phyloP scores from a whole-genome alignment of 2,888 invertebrate species.

The Tipula confusa region DNA sequence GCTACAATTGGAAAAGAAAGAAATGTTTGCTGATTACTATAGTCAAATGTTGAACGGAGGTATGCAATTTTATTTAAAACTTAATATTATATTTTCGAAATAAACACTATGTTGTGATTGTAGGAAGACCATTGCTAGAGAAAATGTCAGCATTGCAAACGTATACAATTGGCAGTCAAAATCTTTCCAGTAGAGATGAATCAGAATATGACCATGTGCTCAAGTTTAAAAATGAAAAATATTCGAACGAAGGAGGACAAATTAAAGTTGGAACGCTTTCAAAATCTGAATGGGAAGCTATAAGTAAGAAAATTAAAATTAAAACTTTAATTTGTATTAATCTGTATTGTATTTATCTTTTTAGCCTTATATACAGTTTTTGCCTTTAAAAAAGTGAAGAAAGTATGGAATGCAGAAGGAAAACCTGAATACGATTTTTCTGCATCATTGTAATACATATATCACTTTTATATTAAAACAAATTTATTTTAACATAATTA shows the following conservation, averaged over 20 bases:
- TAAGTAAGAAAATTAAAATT: slow-evolving; percentile 60
- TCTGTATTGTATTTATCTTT: slow-evolving; percentile 44
- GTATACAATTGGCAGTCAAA: slow-evolving; percentile 57
- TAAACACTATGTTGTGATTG: slow-evolving; percentile 35
- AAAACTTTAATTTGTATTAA: slow-evolving; percentile 31
- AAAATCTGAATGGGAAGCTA: slow-evolving; percentile 87
- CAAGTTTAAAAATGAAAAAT: slow-evolving; percentile 48
- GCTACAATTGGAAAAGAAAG: slow-evolving; percentile 62
- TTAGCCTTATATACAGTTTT: slow-evolving; percentile 77
- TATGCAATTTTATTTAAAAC: neutral
- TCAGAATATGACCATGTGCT: slow-evolving; percentile 72
- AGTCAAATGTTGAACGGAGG: slow-evolving; percentile 48
- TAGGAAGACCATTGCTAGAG: slow-evolving; percentile 56
- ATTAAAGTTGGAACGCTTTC: slow-evolving; percentile 74
- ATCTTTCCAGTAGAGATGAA: slow-evolving; percentile 55
- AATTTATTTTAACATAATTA: neutral
- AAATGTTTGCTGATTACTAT: slow-evolving; percentile 76
- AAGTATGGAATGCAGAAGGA: slow-evolving; percentile 60
- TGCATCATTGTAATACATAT: neutral
- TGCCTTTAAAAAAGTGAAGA: slow-evolving; percentile 74
- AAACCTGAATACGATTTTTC: slow-evolving; percentile 54
- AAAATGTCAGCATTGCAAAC: slow-evolving; percentile 78
- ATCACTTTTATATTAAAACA: neutral
- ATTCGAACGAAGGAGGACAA: slow-evolving; percentile 41
- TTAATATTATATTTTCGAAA: neutral